Conservation (phyloP, 2,888 invertebrate species). For the Germaria angustata region DNA sequence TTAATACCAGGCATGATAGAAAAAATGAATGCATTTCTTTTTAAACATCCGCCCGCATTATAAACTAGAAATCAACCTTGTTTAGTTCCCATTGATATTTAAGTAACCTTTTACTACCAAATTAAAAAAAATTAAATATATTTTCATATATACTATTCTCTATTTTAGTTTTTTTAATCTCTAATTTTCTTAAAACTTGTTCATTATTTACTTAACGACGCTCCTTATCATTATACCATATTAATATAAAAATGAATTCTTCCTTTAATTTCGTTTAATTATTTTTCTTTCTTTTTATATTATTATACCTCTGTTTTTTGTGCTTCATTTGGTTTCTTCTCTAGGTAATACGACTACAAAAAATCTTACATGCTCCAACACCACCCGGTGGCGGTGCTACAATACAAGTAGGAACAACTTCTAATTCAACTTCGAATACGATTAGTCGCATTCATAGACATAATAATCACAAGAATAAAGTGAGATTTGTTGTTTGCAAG, state of each 20-base stretch:
- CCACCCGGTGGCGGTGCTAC: constrained; percentile 79
- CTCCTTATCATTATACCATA: background rate
- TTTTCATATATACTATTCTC: constrained; percentile 43
- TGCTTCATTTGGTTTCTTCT: constrained; percentile 68
- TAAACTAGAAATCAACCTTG: background rate
- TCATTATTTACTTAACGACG: background rate
- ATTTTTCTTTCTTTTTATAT: constrained; percentile 39
- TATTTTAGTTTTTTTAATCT: constrained; percentile 7
- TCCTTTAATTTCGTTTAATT: background rate
- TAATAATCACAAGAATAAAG: constrained; percentile 76
- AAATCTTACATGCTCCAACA: constrained; percentile 86
- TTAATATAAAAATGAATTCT: background rate
- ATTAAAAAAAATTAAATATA: constrained; percentile 22
- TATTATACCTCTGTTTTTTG: constrained; percentile 57
- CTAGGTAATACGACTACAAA: constrained; percentile 89
- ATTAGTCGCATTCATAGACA: constrained; percentile 79
- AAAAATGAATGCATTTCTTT: too few relatives aligned
- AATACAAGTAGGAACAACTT: constrained; percentile 79
- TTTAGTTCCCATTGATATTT: too few relatives aligned
- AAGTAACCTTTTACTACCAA: background rate
- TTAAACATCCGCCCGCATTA: too few relatives aligned
- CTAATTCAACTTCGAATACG: constrained; percentile 78
- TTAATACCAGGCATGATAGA: too few relatives aligned
- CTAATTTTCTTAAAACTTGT: background rate
- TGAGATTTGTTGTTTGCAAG: constrained; percentile 73